Evolutionary conservation across 2,797 vertebrate species (phyloP).

Genomic region (Bradypodion ventrale): DNA sequence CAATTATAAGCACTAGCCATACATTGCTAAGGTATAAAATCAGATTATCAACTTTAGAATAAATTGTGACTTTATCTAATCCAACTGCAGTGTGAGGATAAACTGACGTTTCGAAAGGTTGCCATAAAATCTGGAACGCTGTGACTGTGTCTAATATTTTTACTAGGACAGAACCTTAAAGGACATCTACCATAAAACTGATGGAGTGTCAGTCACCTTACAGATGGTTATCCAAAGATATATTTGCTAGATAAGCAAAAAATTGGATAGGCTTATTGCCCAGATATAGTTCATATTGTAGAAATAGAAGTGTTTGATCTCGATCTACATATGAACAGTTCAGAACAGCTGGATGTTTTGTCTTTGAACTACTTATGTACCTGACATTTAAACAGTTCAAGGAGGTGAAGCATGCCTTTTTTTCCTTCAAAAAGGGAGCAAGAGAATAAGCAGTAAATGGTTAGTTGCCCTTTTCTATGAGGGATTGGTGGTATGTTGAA

Average conservation of each 20-base stretch:
- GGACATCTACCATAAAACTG: constrained; percentile 51
- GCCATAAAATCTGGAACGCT: constrained; percentile 52
- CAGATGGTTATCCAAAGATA: background rate
- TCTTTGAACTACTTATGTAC: background rate
- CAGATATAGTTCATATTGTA: constrained; percentile 29
- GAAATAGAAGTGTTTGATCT: constrained; percentile 1
- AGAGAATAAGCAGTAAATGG: no score
- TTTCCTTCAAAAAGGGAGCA: no score
- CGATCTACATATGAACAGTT: background rate
- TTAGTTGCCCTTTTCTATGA: no score
- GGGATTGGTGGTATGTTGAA: no score
- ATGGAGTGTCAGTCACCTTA: constrained; percentile 18
- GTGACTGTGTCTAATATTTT: constrained; percentile 65
- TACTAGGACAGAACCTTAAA: constrained; percentile 68
- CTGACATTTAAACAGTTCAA: no score
- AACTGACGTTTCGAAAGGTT: constrained; percentile 61
- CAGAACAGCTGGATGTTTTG: background rate
- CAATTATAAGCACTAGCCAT: constrained; percentile 27
- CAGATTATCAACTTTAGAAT: constrained; percentile 53
- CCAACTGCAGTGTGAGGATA: constrained; percentile 55
- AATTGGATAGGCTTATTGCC: background rate
- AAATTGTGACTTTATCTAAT: constrained; percentile 72
- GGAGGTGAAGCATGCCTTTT: no score
- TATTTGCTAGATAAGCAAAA: background rate
- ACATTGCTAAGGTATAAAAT: constrained; percentile 32